A percentile compares a stretch with the other conserved stretches of the same genome.
Evolutionary conservation across 2,888 invertebrate species (phyloP).

Genomic region (Dichetophora obliterata): DNA sequence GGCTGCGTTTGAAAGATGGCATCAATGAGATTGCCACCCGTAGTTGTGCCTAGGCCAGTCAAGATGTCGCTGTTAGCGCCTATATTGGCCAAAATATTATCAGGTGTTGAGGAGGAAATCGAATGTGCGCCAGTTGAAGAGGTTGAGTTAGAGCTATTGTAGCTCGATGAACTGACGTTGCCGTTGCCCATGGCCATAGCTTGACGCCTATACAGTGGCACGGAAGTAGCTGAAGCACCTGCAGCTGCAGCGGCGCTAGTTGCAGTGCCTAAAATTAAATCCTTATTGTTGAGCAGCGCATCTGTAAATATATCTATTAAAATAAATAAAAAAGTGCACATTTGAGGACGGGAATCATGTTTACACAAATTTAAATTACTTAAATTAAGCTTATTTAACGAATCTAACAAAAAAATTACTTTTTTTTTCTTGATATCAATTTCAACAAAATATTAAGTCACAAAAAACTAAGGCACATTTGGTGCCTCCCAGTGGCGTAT

Average conservation of each 20-base stretch:
- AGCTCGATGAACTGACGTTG: slow-evolving; percentile 11
- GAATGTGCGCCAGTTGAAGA: slow-evolving; percentile 48
- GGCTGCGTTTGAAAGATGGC: slow-evolving; percentile 63
- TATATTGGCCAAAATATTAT: slow-evolving; percentile 54
- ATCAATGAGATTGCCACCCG: slow-evolving; percentile 63
- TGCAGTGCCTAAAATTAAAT: slow-evolving; percentile 51
- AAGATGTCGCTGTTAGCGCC: slow-evolving; percentile 54
- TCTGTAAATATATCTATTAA: slow-evolving; percentile 44
- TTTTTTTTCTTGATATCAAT: no score
- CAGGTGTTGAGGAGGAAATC: slow-evolving; percentile 57
- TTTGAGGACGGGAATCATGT: no score
- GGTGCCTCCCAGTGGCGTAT: no score
- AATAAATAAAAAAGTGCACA: not conserved
- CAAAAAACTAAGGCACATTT: no score
- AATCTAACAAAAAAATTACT: no score
- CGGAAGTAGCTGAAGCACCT: slow-evolving; percentile 57
- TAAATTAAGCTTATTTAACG: no score
- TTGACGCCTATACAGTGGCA: slow-evolving; percentile 72
- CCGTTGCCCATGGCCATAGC: slow-evolving; percentile 64
- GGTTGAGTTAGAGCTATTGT: slow-evolving; percentile 26
- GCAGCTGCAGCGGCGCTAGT: slow-evolving; percentile 44
- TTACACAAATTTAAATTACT: no score
- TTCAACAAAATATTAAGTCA: no score
- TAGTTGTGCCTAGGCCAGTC: slow-evolving; percentile 54
- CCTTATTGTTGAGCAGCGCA: slow-evolving; percentile 52